Conservation (phyloP, 2,113 vertebrate genomes). For the Scolopax mira region DNA sequence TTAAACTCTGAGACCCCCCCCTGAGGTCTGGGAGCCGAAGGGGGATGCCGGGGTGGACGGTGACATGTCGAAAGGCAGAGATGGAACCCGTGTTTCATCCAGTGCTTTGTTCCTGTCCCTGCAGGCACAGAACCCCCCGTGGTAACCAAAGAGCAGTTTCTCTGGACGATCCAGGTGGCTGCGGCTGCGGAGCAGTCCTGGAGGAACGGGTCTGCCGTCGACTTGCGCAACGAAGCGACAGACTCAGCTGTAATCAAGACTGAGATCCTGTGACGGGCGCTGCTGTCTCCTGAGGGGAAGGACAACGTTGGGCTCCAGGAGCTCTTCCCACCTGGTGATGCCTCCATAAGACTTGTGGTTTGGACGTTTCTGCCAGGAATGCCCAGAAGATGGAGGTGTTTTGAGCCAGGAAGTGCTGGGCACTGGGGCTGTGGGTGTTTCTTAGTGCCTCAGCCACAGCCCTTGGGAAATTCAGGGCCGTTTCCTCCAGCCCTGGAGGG, state of each 20-base stretch:
- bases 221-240: neutral
- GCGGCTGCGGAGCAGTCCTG: conserved; percentile 47
- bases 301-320: neutral
- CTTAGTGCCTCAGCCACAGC: neutral
- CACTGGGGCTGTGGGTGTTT: too few relatives aligned
- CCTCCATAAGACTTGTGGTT: neutral
- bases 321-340: neutral
- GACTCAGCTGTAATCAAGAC: neutral
- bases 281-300: neutral
- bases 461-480: neutral
- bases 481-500: neutral
- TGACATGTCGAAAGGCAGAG: rapidly evolving
- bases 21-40: neutral
- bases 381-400: neutral
- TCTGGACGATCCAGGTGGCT: neutral
- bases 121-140: conserved; percentile 39
- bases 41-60: rapidly evolving
- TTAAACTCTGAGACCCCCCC: neutral
- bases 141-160: conserved; percentile 62
- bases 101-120: neutral
- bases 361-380: neutral
- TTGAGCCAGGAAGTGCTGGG: neutral
- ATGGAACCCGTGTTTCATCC: rapidly evolving
- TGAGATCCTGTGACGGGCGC: neutral
- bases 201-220: neutral